Base-by-base conservation (phyloP, 2,113 vertebrate genomes). In the Acanthochromis polyacanthus region DNA sequence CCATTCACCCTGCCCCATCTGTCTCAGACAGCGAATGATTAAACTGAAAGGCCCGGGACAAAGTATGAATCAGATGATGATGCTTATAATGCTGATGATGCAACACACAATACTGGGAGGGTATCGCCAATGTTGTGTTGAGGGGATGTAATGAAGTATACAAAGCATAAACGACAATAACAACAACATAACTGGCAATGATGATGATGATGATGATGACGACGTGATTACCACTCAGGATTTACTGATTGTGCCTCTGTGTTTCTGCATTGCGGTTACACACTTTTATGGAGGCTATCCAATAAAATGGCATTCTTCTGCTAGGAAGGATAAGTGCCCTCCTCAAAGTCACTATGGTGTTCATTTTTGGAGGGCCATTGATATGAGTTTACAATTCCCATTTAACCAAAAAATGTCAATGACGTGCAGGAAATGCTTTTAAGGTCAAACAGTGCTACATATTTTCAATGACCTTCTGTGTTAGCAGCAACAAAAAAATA, bases 21-120 rank as follows among this genome's bases (percentile, higher is more conserved):
- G 38, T 68, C 52, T 40, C 46, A 72, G 43, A 67, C 15, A 46
- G 30, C 28, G 55, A 32, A 71, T 60, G 67, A 65, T 64, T 69
- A 72, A 80, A 75, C 50, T 48, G 55, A 65, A 61, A 55, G 64
- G 30, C 57, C 10, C 5, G 3, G 64, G 46, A 71, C 71, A 57
- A 82, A 84, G 64, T 43, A 60, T 57, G 70, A 71, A 78, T 64
- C 48, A 60, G 60, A 76, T 71, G 51, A 82, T 80, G 45, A 68
- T 52, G 45, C 48, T 55, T 66, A 56, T 66, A 60, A 72, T 81
- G 66, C 20, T 68, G 64, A 81, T 82, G 62, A 80, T 58, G 65
- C 36, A 78, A 73, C 73, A 64, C 65, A 75, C 59, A 75, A 1
- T 32, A 46, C 10, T 14, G 74, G 30, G 53, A 50, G 7, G 12